Conservation (phyloP, 2,797 vertebrate species). For the Potorous gilbertii region DNA sequence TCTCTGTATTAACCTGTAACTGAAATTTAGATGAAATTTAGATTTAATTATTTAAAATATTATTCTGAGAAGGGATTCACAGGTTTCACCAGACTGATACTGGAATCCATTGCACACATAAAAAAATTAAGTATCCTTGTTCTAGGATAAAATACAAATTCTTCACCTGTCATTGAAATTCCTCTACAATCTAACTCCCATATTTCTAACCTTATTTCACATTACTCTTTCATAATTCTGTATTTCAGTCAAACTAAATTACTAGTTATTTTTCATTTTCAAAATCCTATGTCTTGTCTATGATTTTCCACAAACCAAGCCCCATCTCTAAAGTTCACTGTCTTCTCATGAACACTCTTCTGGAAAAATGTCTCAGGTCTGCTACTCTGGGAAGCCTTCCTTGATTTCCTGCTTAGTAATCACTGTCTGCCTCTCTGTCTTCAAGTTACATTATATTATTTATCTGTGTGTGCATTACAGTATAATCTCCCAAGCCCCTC, state of each 20-base stretch:
- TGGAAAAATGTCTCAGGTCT: background rate
- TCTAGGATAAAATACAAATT: background rate
- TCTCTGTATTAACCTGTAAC: background rate
- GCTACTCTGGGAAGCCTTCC: background rate
- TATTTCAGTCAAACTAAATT: background rate
- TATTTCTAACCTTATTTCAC: background rate
- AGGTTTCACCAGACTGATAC: background rate
- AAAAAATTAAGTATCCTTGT: background rate
- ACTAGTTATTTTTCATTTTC: background rate
- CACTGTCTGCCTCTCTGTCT: background rate
- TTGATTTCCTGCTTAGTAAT: background rate
- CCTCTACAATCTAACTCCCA: background rate
- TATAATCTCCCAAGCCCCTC: background rate
- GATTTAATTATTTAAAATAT: background rate
- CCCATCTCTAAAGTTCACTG: background rate
- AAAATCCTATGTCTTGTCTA: background rate
- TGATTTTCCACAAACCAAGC: background rate
- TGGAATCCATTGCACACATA: background rate
- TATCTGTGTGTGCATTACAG: background rate
- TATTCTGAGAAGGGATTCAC: background rate
- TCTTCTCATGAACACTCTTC: background rate
- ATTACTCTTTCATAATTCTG: background rate
- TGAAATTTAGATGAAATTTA: background rate
- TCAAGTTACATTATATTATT: background rate
- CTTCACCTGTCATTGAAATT: background rate